Evolutionary conservation across 2,888 invertebrate genomes (phyloP).

Genomic region (Apeira syringaria): DNA sequence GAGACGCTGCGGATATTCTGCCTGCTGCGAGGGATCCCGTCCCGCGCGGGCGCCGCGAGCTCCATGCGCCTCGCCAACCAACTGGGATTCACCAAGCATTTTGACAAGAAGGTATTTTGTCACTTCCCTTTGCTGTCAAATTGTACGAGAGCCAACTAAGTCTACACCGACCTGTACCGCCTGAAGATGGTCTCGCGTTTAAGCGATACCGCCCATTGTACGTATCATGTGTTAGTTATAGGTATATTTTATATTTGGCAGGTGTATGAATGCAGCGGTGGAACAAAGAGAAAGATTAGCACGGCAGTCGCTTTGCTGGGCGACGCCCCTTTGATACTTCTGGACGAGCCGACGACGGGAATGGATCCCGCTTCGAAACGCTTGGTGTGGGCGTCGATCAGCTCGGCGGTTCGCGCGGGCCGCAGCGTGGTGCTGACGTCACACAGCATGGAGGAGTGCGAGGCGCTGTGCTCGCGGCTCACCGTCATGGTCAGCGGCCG

Average conservation of each 20-base stretch:
- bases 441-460: slow-evolving; percentile 91
- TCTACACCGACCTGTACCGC: too few relatives aligned
- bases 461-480: slow-evolving; percentile 90
- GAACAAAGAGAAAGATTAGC: slow-evolving; percentile 90
- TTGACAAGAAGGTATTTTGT: slow-evolving; percentile 85
- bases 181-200: too few relatives aligned
- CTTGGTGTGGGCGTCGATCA: slow-evolving; percentile 90
- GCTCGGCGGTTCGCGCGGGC: slow-evolving; percentile 78
- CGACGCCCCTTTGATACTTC: slow-evolving; percentile 86
- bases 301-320: slow-evolving; percentile 88
- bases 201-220: too few relatives aligned
- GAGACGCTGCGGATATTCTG: slow-evolving; percentile 87
- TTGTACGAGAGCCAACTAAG: too few relatives aligned
- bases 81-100: slow-evolving; percentile 84
- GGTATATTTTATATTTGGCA: too few relatives aligned
- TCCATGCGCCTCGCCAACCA: slow-evolving; percentile 75
- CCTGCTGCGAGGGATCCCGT: slow-evolving; percentile 85
- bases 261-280: slow-evolving; percentile 86
- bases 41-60: slow-evolving; percentile 62
- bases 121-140: too few relatives aligned
- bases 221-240: too few relatives aligned
- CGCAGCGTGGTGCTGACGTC: slow-evolving; percentile 89
- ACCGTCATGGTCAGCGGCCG: slow-evolving; percentile 91
- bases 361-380: slow-evolving; percentile 93
- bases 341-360: slow-evolving; percentile 88